phyloP scores from a whole-genome alignment of 2,797 vertebrate species.

The Thalassophryne amazonica region DNA sequence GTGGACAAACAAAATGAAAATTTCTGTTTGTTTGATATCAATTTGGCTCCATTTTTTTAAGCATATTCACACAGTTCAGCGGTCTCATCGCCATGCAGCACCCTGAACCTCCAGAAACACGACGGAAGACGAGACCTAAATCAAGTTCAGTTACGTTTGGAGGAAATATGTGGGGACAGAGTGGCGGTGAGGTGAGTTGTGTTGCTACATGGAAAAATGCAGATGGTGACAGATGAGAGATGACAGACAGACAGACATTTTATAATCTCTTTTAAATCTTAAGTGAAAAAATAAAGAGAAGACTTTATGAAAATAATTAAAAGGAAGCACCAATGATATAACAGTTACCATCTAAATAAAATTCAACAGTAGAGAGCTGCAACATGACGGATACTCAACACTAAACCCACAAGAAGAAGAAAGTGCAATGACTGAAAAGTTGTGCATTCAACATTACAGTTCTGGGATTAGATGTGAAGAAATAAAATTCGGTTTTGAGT shows the following conservation, averaged over 20 bases:
- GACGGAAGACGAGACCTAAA: slow-evolving; percentile 59
- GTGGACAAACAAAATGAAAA: slow-evolving; percentile 38
- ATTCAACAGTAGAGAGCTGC: slow-evolving; percentile 32
- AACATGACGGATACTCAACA: no score
- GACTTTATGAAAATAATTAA: slow-evolving; percentile 46
- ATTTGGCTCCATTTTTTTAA: slow-evolving; percentile 56
- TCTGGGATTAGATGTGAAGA: no score
- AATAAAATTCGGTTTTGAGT: no score
- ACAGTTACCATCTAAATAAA: slow-evolving; percentile 60
- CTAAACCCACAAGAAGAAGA: no score
- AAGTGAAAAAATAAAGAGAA: slow-evolving; percentile 46
- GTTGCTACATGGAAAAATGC: slow-evolving; percentile 39
- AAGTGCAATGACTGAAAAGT: no score
- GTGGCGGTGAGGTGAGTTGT: slow-evolving; percentile 50
- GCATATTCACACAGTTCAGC: slow-evolving; percentile 65
- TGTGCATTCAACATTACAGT: no score
- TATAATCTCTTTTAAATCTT: slow-evolving; percentile 43
- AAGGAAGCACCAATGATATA: slow-evolving; percentile 82
- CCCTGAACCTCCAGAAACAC: slow-evolving; percentile 36
- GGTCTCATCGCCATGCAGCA: slow-evolving; percentile 48
- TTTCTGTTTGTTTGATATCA: slow-evolving; percentile 36
- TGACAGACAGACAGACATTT: slow-evolving; percentile 37
- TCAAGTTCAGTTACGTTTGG: slow-evolving; percentile 26
- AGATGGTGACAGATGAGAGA: slow-evolving; percentile 36
- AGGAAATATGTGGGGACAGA: slow-evolving; percentile 28